Conservation (phyloP, 1,140 invertebrate genomes). For the Drosophila parabipectinata region DNA sequence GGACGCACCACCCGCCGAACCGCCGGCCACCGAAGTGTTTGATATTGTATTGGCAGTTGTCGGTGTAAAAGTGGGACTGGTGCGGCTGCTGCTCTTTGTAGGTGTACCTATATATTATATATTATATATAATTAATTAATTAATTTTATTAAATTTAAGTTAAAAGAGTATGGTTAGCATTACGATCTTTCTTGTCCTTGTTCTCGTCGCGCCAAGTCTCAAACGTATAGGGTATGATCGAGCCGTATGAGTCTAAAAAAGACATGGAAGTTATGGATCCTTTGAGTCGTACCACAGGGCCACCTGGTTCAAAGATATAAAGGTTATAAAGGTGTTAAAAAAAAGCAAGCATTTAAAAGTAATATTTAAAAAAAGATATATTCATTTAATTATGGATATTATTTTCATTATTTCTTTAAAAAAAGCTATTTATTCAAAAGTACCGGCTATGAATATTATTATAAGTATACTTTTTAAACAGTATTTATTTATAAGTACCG, state of each 20-base stretch:
- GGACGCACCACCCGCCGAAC: constrained; percentile 78
- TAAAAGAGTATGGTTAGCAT: constrained; percentile 11
- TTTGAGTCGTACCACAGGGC: constrained; percentile 96
- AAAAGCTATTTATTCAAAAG: too few species aligned
- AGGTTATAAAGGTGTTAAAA: too few species aligned
- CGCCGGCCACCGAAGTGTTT: constrained; percentile 70
- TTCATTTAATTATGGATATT: too few species aligned
- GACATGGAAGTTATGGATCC: constrained; percentile 96
- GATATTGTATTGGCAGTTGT: constrained; percentile 84
- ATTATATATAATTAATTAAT: neutral
- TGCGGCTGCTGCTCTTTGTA: constrained; percentile 81
- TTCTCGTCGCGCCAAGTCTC: constrained; percentile 95
- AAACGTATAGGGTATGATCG: constrained; percentile 92
- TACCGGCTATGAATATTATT: too few species aligned
- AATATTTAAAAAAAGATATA: too few species aligned
- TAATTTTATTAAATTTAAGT: neutral
- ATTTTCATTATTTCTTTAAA: too few species aligned
- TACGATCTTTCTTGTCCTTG: constrained; percentile 88
- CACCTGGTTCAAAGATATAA: constrained; percentile 86
- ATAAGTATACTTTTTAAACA: neutral
- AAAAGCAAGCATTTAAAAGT: too few species aligned
- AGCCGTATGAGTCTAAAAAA: constrained; percentile 97
- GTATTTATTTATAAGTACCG: neutral
- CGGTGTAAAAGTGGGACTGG: constrained; percentile 82
- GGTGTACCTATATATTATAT: constrained; percentile 58